These are phyloP conservation scores for Procapra przewalskii DNA, from an alignment of 2,113 vertebrate genomes.

Conservation along the genomic window DNA sequence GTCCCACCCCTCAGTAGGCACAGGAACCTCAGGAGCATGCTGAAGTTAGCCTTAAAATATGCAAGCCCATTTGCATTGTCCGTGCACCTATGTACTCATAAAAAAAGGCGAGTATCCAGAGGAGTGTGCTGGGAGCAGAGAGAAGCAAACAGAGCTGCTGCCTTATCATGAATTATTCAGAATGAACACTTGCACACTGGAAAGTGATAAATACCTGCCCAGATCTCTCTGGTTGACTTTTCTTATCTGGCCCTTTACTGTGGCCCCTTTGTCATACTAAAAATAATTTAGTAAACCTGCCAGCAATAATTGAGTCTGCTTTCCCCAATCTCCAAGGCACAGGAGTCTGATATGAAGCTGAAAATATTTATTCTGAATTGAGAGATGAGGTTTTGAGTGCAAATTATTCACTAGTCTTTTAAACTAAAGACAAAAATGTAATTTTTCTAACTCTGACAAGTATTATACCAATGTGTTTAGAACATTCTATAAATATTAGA, in stretches of 20 bases:
- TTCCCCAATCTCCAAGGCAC: not conserved
- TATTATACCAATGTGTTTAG: not conserved
- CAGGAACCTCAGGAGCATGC: not conserved
- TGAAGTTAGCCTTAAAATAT: not conserved
- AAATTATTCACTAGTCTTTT: not conserved
- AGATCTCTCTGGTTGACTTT: not conserved
- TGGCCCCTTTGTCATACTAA: not conserved
- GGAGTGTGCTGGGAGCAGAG: not conserved
- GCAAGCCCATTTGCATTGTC: not conserved
- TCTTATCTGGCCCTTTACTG: not conserved
- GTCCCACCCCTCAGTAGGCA: not conserved
- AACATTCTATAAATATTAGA: not conserved
- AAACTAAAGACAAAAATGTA: not conserved
- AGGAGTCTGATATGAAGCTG: not conserved
- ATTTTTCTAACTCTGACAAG: not conserved
- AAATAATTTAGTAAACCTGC: conserved; percentile 17
- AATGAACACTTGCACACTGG: not conserved
- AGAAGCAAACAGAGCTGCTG: not conserved
- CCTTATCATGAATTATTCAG: not conserved
- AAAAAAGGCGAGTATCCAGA: not conserved
- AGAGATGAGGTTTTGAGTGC: not conserved
- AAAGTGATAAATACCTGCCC: not conserved
- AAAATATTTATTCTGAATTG: not conserved
- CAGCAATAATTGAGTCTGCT: conserved; percentile 14
- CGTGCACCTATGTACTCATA: not conserved